Percentiles rank a stretch among this genome's conserved stretches.
phyloP scores from a whole-genome alignment of 92 coral and sea anemone genomes.

The Nematostella vectensis region DNA sequence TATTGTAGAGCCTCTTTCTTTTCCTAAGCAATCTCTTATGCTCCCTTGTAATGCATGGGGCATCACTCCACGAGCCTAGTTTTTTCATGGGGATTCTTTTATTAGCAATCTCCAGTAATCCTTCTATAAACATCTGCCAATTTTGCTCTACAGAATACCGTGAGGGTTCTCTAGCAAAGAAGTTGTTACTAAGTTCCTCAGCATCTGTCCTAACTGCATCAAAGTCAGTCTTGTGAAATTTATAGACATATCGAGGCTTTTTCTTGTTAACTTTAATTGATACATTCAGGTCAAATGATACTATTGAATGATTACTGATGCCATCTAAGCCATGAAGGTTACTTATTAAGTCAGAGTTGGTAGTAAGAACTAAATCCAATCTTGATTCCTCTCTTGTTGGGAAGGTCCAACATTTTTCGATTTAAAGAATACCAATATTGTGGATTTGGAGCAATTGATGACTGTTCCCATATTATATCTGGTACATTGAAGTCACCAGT shows the following conservation, averaged over 20 bases:
- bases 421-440: slow-evolving; percentile 34
- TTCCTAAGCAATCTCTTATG: slow-evolving; percentile 25
- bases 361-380: slow-evolving; percentile 22
- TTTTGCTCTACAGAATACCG: slow-evolving; percentile 20
- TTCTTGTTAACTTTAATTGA: slow-evolving; percentile 43
- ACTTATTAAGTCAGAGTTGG: slow-evolving; percentile 26
- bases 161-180: slow-evolving; percentile 40
- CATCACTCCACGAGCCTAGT: slow-evolving; percentile 39
- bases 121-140: slow-evolving; percentile 31
- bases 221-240: slow-evolving; percentile 38
- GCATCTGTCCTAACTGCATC: slow-evolving; percentile 36
- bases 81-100: slow-evolving; percentile 34
- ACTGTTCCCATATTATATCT: slow-evolving; percentile 31
- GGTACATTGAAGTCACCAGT: too few relatives aligned
- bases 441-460: slow-evolving; percentile 29
- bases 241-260: slow-evolving; percentile 41
- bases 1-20: slow-evolving; percentile 17
- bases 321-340: slow-evolving; percentile 22
- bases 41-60: slow-evolving; percentile 35
- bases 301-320: slow-evolving; percentile 34
- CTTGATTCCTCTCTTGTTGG: slow-evolving; percentile 31
- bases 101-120: slow-evolving; percentile 19
- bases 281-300: slow-evolving; percentile 25
- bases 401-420: slow-evolving; percentile 27
- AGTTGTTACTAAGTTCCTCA: slow-evolving; percentile 30